Base-by-base conservation (phyloP, 2,113 vertebrate species). In the Apteryx mantelli region DNA sequence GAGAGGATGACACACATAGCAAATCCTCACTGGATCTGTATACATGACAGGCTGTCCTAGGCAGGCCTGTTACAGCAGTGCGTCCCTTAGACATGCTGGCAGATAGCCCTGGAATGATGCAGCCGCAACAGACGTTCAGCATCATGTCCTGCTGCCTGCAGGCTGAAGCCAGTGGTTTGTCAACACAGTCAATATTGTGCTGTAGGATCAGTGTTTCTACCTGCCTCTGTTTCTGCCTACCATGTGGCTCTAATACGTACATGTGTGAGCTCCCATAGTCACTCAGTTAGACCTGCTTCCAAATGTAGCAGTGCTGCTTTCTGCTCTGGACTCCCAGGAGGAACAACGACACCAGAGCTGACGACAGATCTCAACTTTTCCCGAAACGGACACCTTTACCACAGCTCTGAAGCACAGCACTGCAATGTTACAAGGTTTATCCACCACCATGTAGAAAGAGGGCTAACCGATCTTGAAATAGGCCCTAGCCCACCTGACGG, bases 171-270 rank as follows among this genome's bases (percentile, higher is more conserved):
- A 21, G 44, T 2, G 13, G 8, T 30, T 34, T 64, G 44, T 56
- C 75, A 68, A 68, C 17, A 55, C 25, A 70, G 30, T 5, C 65
- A n/a, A 5, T 3, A 2, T 15, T 11, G 18, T 60, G 44, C 34
- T 60, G 22, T 40, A 22, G 21, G 21, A 4, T 53, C 2, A 22
- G 5, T 24, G 24, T 5, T 92, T 53, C 70, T 16, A 58, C 6
- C 9, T 5, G 5, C 24, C 20, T 60, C 34, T 7, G 5, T 21
- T 83, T 44, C 46, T 66, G 9, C 25, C 74, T 64, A 16, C 6
- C 5, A 0, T 0, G 2, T 32, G 16, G 5, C 30, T 71, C 10
- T 15, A 22, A 11, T 5, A 22, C 0, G 0, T 5, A 22, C 7
- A 24, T 12, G 24, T 14, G 10, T 30, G 38, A 89, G 14, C 28